Evolutionary conservation across 1,140 invertebrate genomes (phyloP).

Genomic region (Bombus impatiens): DNA sequence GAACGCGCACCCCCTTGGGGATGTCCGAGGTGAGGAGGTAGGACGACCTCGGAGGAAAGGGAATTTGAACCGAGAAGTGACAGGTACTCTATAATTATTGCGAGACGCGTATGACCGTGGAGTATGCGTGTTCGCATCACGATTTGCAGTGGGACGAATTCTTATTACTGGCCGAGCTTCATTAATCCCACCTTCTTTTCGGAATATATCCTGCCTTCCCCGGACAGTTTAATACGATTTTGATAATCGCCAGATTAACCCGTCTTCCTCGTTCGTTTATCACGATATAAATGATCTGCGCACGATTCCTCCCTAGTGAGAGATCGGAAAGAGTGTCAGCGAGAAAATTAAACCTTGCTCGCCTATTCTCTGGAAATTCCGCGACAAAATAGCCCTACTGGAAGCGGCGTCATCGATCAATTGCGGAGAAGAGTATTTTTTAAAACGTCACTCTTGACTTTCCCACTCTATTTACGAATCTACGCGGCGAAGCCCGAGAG

Average conservation of each 20-base stretch:
- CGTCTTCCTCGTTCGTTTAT: conserved; percentile 10
- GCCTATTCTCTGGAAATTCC: not conserved
- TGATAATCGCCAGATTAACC: conserved; percentile 44
- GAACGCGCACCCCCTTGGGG: conserved; percentile 50
- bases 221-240: conserved; percentile 29
- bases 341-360: not conserved
- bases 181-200: conserved; percentile 42
- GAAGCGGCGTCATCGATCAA: not conserved
- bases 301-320: not conserved
- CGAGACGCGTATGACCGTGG: conserved; percentile 59
- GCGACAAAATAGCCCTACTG: not conserved
- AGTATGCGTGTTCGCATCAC: conserved; percentile 34
- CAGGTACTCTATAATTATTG: conserved; percentile 66
- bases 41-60: conserved; percentile 8
- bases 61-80: conserved; percentile 44
- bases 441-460: not conserved
- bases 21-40: conserved; percentile 41
- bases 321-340: not conserved
- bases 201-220: not conserved
- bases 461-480: conserved; percentile 23
- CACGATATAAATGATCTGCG: conserved; percentile 2
- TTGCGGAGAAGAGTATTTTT: not conserved
- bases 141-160: conserved; percentile 50
- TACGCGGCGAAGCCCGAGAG: not conserved
- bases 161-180: conserved; percentile 46